Conservation (phyloP, 2,797 vertebrate genomes). For the Eulemur albifrons region DNA sequence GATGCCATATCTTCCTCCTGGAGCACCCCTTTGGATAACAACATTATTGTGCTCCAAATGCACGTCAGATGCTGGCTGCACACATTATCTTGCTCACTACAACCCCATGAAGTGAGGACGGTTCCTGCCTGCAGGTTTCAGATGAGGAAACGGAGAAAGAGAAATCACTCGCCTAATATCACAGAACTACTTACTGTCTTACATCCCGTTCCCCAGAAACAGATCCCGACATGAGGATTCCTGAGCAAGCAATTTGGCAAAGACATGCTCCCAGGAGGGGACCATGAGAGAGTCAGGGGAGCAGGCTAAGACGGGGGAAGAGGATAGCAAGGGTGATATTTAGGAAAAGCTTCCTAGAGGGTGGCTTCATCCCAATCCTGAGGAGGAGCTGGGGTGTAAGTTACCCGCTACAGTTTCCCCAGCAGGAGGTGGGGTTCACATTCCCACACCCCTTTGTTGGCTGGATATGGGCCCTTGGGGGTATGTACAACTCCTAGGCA, state of each 20-base stretch:
- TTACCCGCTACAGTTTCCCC: not conserved
- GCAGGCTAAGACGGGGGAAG: not conserved
- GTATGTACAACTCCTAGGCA: not conserved
- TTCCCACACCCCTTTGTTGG: not conserved
- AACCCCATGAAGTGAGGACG: not conserved
- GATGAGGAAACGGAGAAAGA: not conserved
- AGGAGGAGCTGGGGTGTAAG: not conserved
- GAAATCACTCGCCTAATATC: not conserved
- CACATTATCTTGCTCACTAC: not conserved
- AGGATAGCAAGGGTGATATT: not conserved
- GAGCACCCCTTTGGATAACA: not conserved
- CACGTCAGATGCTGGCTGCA: rapidly evolving
- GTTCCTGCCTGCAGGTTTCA: not conserved
- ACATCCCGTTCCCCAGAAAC: not conserved
- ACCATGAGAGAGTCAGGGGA: not conserved
- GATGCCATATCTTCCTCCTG: rapidly evolving
- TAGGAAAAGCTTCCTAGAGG: not conserved
- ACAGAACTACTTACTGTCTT: not conserved
- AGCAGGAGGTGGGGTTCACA: not conserved
- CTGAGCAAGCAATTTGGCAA: not conserved
- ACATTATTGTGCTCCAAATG: not conserved
- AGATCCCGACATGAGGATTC: not conserved
- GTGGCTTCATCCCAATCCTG: not conserved
- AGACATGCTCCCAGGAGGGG: not conserved
- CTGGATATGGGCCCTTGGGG: not conserved